Conservation (phyloP, 1,140 invertebrate genomes). For the Leptonema lineaticorne region DNA sequence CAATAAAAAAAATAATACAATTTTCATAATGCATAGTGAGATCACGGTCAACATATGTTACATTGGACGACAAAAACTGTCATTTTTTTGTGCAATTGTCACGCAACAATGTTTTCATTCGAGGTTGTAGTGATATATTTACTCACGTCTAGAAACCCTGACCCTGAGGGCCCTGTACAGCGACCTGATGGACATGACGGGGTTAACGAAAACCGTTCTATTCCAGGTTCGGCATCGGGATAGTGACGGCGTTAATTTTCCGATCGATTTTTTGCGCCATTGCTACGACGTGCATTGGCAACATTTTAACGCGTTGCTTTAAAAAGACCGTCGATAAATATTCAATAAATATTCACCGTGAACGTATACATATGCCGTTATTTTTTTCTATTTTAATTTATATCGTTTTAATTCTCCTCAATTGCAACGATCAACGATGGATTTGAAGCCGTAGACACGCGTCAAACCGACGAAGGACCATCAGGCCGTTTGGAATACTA, state of each 20-base stretch:
- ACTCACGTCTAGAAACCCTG: constrained; percentile 37
- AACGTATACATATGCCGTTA: too few relatives aligned
- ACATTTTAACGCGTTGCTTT: not conserved
- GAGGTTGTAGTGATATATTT: not conserved
- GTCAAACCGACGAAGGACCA: too few relatives aligned
- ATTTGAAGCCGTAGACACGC: too few relatives aligned
- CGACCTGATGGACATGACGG: constrained; percentile 35
- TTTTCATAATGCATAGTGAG: not conserved
- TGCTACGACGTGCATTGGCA: not conserved
- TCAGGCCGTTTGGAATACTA: too few relatives aligned
- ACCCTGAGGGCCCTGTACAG: constrained; percentile 39
- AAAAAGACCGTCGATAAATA: not conserved
- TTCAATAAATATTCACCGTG: too few relatives aligned
- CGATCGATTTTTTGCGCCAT: not conserved
- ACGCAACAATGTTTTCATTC: too few relatives aligned
- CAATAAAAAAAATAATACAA: not conserved
- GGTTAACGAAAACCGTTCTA: not conserved
- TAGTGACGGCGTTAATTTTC: constrained; percentile 3
- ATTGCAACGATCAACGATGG: too few relatives aligned
- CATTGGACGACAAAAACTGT: too few relatives aligned
- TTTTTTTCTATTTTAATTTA: too few relatives aligned
- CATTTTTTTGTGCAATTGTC: too few relatives aligned
- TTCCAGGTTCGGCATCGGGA: not conserved
- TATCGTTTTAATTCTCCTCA: too few relatives aligned
- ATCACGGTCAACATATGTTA: too few relatives aligned